A percentile compares a stretch with the other conserved stretches of the same genome.
Evolutionary conservation across 2,888 invertebrate species (phyloP).

Genomic region (Lasioglossum vierecki): DNA sequence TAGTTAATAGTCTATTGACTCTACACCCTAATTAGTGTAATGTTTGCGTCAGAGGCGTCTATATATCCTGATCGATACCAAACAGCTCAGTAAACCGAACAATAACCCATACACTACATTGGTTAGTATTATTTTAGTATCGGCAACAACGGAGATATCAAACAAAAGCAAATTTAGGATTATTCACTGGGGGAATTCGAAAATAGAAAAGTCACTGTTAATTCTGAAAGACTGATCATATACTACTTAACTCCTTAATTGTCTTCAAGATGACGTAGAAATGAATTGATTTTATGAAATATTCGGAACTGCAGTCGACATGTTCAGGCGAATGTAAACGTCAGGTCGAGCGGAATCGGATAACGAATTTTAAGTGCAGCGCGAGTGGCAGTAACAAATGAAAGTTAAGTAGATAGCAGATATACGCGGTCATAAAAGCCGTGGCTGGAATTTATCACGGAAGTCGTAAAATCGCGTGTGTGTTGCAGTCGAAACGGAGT

Average conservation of each 20-base stretch:
- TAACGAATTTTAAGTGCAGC: conserved; percentile 4
- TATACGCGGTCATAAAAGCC: conserved; percentile 1
- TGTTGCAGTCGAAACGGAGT: neutral
- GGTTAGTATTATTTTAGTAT: conserved; percentile 1
- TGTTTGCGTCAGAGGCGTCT: neutral
- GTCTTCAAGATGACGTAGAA: neutral
- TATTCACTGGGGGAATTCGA: neutral
- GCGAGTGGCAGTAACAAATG: neutral
- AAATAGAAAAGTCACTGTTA: neutral
- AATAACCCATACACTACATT: neutral
- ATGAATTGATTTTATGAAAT: neutral
- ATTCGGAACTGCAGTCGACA: neutral
- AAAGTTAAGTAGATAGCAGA: neutral
- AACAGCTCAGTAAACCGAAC: neutral
- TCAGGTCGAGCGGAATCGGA: neutral
- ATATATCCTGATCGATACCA: neutral
- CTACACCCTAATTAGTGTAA: neutral
- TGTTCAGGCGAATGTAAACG: neutral
- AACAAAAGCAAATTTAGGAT: neutral
- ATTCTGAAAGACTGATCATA: neutral
- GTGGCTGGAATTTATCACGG: neutral
- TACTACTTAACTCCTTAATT: neutral
- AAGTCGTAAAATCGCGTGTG: neutral
- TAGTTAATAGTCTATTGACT: neutral
- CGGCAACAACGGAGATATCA: conserved; percentile 1